Evolutionary conservation across 2,888 invertebrate species (phyloP), one percentile per base, ranked within the genome.

Genomic region (Periphyllus acericola): DNA sequence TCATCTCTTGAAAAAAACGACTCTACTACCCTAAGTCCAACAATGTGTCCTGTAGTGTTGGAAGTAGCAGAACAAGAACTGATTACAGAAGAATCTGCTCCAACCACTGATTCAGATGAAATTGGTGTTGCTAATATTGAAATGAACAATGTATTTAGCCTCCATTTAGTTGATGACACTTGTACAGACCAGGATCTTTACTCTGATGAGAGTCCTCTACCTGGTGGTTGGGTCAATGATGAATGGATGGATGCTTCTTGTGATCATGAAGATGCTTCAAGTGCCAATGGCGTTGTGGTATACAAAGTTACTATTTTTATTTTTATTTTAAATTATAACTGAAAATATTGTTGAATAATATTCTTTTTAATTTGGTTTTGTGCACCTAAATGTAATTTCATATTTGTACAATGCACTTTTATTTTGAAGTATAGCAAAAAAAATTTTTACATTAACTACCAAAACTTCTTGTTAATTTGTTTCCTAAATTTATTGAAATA

Each of bases 1-100:
- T 87, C 87, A 40, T 87, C 46, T 32, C 80, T 81, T 81, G 89
- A 90, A 75, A 90, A 89, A 89, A 89, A 89, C 89, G 90, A 90
- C 36, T 89, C 87, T 68, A 89, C 84, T n/a, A 89, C 89, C 34
- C 85, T 83, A 78, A 89, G 89, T 79, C 89, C 87, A 1, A 89
- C 84, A 5, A 87, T 87, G 87, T 87, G 87, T 66, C 87, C 87
- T 25, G 80, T 87, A n/a, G 81, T 87, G 11, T 81, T 87, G 40
- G 87, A 87, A 75, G 81, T 66, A 75, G 87, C 87, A 71, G 87
- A 87, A 87, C 75, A 87, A 87, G 87, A 87, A 87, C 29, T 87
- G n/a, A 87, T 87, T 32, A n/a, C 79, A 46, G 87, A 87, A 81
- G 87, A 87, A 34, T 87, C 87, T 40, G 87, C 74, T 32, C 80